Conservation (phyloP, 2,113 vertebrate genomes). For the Centrocercus urophasianus region DNA sequence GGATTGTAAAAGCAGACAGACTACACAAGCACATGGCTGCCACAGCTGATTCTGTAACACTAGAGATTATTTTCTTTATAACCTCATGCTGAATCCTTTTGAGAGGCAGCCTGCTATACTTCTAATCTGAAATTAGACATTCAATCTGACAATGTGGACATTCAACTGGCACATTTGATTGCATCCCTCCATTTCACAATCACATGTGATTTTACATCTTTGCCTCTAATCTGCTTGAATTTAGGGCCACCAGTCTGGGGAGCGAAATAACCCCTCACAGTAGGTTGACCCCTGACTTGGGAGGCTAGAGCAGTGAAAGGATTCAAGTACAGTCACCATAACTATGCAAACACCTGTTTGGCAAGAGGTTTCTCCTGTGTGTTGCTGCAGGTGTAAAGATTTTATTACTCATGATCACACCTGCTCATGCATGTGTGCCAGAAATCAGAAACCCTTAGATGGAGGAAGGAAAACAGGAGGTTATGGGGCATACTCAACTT, state of each 20-base stretch:
- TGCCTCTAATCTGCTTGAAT: conserved; percentile 42
- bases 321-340: conserved; percentile 38
- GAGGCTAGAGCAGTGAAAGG: conserved; percentile 8
- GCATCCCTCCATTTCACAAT: not conserved
- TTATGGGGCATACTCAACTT: not conserved
- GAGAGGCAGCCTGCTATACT: not conserved
- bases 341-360: conserved; percentile 62
- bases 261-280: not conserved
- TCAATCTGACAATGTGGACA: not conserved
- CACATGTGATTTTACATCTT: not conserved
- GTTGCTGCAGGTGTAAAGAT: conserved; percentile 67
- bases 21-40: not conserved
- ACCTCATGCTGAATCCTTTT: not conserved
- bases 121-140: not conserved
- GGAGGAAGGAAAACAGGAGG: conserved; percentile 28
- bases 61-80: not conserved
- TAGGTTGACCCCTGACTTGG: conserved; percentile 30
- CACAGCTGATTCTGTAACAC: not conserved
- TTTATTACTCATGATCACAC: conserved; percentile 61
- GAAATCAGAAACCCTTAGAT: conserved; percentile 26
- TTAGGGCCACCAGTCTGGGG: conserved; percentile 26
- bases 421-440: conserved; percentile 46
- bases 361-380: conserved; percentile 46
- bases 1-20: not conserved
- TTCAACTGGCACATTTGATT: not conserved